Evolutionary conservation across 2,888 invertebrate genomes (phyloP).

Genomic region (Pachydiplax longipennis): DNA sequence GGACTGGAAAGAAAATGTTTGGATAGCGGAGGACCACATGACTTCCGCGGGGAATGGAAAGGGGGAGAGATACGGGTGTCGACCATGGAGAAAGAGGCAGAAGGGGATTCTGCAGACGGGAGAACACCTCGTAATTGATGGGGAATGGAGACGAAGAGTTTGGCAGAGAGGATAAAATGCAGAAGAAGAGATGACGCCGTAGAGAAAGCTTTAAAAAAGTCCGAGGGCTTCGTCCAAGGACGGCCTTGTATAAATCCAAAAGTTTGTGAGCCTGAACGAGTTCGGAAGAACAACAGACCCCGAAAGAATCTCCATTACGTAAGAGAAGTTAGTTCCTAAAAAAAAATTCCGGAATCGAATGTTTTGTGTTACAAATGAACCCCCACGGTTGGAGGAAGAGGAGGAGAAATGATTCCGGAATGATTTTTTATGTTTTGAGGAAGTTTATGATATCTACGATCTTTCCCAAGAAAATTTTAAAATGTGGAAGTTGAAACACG

Average conservation of each 20-base stretch:
- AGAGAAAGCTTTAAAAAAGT: not conserved
- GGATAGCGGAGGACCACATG: not conserved
- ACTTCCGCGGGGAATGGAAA: too few relatives aligned
- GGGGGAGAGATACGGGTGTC: not conserved
- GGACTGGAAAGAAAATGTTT: not conserved
- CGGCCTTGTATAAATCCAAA: not conserved
- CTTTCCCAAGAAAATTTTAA: too few relatives aligned
- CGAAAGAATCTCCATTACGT: not conserved
- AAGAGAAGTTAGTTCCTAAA: not conserved
- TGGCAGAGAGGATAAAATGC: too few relatives aligned
- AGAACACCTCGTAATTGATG: not conserved
- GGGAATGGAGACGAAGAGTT: conserved; percentile 9
- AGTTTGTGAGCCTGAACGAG: conserved; percentile 11
- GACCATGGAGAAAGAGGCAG: not conserved
- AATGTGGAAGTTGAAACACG: too few relatives aligned
- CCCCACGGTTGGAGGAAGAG: too few relatives aligned
- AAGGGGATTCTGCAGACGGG: not conserved
- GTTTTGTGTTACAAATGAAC: too few relatives aligned
- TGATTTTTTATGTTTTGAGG: too few relatives aligned
- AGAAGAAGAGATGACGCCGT: not conserved
- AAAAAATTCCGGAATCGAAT: too few relatives aligned
- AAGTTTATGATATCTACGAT: too few relatives aligned
- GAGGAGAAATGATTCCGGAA: too few relatives aligned
- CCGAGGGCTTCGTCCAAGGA: not conserved
- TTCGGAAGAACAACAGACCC: not conserved